Percentiles rank a stretch among this genome's conserved stretches.
phyloP scores from a whole-genome alignment of 2,888 invertebrate genomes.

The Agrotis exclamationis region DNA sequence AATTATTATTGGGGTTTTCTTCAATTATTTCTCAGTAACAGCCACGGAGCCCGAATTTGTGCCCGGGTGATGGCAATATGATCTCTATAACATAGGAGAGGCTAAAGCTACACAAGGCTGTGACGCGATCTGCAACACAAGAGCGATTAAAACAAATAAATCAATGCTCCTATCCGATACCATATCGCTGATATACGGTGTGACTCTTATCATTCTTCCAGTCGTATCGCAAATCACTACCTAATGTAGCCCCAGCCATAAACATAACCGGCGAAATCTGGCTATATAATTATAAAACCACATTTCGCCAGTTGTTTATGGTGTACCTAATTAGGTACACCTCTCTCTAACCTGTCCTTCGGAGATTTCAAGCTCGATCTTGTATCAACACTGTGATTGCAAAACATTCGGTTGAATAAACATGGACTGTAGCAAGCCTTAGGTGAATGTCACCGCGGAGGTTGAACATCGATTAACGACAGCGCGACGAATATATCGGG shows the following conservation, averaged over 20 bases:
- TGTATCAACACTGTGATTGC: neutral
- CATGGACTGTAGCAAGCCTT: slow-evolving; percentile 33
- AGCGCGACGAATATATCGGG: slow-evolving; percentile 45
- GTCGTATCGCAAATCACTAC: too few species aligned
- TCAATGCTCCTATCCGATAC: too few species aligned
- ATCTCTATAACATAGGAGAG: neutral
- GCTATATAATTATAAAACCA: too few species aligned
- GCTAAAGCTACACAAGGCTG: too few species aligned
- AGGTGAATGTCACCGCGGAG: slow-evolving; percentile 32
- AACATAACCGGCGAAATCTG: neutral
- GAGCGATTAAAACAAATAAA: too few species aligned
- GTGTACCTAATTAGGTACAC: neutral
- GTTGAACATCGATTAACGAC: slow-evolving; percentile 36
- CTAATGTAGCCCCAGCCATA: too few species aligned
- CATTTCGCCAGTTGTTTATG: too few species aligned
- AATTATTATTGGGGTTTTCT: neutral
- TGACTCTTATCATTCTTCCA: too few species aligned
- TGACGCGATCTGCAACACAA: too few species aligned
- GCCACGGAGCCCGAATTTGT: neutral
- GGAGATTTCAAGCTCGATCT: too few species aligned
- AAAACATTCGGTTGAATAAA: slow-evolving; percentile 32
- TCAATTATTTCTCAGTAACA: neutral
- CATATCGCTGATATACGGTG: too few species aligned
- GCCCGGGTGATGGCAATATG: neutral
- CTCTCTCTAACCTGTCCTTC: neutral